Base-by-base conservation (phyloP, 1,140 invertebrate species). In the Sarcophaga peregrina region DNA sequence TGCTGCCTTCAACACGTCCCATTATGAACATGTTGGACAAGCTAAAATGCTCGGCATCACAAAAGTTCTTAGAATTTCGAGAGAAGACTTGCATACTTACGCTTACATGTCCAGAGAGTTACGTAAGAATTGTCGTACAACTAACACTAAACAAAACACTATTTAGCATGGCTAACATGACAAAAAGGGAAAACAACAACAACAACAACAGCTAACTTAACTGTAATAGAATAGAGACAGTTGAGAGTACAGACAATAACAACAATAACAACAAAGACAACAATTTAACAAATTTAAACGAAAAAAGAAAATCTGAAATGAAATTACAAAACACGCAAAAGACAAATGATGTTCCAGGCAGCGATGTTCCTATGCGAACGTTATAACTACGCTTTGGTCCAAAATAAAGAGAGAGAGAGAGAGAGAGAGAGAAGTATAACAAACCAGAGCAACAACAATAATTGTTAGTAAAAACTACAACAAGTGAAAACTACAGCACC, bases 271-370 rank as follows among this genome's bases (percentile, higher is more conserved):
- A 58, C 52, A 58, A 58, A 15, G n/a, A 11, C 11, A 58, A 58
- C 52, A 58, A 58, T 9, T 58, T 58, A 58, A 58, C 52, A 58
- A 58, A 58, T 25, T 81, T 58, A 45, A 17, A 54, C 25, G 25
- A 37, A 37, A 37, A 37, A 37, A 37, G 4, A 37, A 37, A 37
- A 37, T 1, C 25, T 37, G 4, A 37, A 81, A 81, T 81, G 54
- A 25, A 50, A 81, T 62, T 62, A 62, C 37, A 68, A 81, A 68
- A 25, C 20, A 81, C 80, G 45, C 82, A 68, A 17, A 83, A 83
- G 82, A 83, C 50, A 83, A 58, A 83, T 83, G 73, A 83, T 75
- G 82, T 46, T 83, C 11, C 46, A 47, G 15, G 50, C n/a, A 20
- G 45, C 15, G n/a, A n/a, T n/a, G 25, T 25, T 25, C 15, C 17